A percentile compares a stretch with the other conserved stretches of the same genome.
These are phyloP conservation scores for Centropus unirufus DNA, from an alignment of 2,113 vertebrate species.

Conservation along the genomic window DNA sequence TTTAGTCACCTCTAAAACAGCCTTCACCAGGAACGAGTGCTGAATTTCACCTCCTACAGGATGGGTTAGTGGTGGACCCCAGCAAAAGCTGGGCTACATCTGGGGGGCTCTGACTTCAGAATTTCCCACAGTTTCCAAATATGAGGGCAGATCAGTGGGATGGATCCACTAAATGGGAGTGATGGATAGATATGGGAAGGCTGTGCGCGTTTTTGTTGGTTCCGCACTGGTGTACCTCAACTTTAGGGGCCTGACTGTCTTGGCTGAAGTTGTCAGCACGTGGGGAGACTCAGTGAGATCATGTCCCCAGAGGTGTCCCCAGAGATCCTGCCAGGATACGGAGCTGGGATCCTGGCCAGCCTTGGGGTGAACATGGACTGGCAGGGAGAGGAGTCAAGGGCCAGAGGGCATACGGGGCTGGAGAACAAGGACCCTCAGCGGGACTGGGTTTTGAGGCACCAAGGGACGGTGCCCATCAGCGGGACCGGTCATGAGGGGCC, in stretches of 20 bases:
- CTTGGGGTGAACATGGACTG: not conserved
- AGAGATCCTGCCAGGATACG: not conserved
- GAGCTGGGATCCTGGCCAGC: not conserved
- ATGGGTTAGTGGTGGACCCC: not conserved
- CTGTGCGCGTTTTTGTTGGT: not conserved
- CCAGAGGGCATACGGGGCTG: not conserved
- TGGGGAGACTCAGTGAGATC: not conserved
- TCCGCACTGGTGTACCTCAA: not conserved
- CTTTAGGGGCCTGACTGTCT: not conserved
- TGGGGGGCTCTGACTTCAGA: not conserved
- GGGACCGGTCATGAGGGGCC: not conserved
- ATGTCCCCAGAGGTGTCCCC: not conserved
- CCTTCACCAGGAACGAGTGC: not conserved
- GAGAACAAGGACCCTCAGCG: too few species aligned
- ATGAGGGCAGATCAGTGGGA: fast-evolving
- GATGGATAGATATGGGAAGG: not conserved
- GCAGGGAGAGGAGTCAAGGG: not conserved
- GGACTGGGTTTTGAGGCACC: too few species aligned
- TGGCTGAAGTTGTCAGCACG: not conserved
- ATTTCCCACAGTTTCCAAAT: not conserved
- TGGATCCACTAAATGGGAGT: not conserved
- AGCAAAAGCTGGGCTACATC: not conserved
- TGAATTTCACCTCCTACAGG: not conserved
- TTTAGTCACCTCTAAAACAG: not conserved
- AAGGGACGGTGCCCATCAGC: too few species aligned